phyloP scores from a whole-genome alignment of 1,140 invertebrate genomes.

The Bemisia tabaci region DNA sequence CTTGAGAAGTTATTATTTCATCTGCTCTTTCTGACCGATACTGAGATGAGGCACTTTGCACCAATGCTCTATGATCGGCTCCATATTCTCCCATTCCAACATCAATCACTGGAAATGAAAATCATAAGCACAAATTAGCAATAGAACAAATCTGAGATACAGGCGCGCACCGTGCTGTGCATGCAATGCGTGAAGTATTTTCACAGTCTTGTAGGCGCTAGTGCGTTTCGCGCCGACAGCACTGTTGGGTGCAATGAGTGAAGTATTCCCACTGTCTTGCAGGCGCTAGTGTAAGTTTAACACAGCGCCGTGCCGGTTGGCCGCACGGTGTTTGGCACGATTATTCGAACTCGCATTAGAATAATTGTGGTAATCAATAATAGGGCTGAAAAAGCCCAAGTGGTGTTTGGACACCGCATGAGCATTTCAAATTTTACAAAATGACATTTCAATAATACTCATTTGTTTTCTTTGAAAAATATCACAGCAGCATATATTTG shows the following conservation, averaged over 20 bases:
- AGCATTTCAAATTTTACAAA: not conserved
- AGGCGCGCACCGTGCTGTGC: too few species aligned
- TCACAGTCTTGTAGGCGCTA: too few species aligned
- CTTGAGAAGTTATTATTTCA: constrained; percentile 11
- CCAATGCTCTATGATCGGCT: constrained; percentile 42
- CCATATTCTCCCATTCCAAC: constrained; percentile 59
- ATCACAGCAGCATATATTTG: not conserved
- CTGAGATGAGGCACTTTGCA: constrained; percentile 35
- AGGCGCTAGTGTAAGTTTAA: constrained; percentile 3
- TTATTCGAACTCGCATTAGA: too few species aligned
- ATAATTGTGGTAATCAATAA: too few species aligned
- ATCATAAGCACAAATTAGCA: constrained; percentile 6
- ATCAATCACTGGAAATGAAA: constrained; percentile 53
- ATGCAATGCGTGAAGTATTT: too few species aligned
- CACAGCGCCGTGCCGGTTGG: constrained; percentile 24
- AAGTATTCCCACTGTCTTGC: too few species aligned
- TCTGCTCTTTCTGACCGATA: constrained; percentile 51
- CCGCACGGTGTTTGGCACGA: too few species aligned
- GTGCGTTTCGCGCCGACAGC: too few species aligned
- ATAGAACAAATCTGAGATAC: not conserved
- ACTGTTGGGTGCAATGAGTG: too few species aligned
- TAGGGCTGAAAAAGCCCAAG: not conserved
- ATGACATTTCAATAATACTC: not conserved
- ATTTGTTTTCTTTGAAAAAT: not conserved
- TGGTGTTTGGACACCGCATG: too few species aligned